Base-by-base conservation (phyloP, 2,888 invertebrate genomes). In the Drosophila acutilabella region DNA sequence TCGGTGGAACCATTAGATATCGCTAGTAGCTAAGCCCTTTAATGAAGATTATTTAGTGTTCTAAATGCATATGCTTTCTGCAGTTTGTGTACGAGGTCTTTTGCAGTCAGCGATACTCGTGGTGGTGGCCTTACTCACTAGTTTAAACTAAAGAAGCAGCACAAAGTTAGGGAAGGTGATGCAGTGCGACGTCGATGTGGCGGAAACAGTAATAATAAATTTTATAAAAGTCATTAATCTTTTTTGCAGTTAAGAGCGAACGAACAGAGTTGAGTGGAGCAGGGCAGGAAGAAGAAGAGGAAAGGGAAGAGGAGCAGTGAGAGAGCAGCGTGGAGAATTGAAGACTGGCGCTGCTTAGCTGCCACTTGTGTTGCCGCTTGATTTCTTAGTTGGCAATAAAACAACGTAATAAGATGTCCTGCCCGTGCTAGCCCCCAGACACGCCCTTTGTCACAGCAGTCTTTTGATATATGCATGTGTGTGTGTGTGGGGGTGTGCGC, bases 141-240 rank as follows among this genome's bases (percentile, higher is more conserved):
- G 30, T 30, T 30, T 13, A 36, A 64, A 36, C 51, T 54, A 23
- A 26, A 13, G 18, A 42, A 45, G 42, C 40, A 45, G 45, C 47
- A 36, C 40, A 18, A 23, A 14, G 11, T 33, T 40, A 40, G 26
- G 40, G 45, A 47, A 66, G 66, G 66, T 71, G 62, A 65, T 60
- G 68, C 67, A 65, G 65, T 56, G 40, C 57, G 66, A 70, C 74
- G 65, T 73, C 80, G 66, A 64, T 75, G 85, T 64, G 78, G 75
- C 75, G 61, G 81, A 72, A 78, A 65, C 42, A 66, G 87, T 78
- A 83, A 88, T 88, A 88, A 88, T 85, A 85, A 86, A 85, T 84
- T 86, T 83, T 80, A 86, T 86, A 88, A 85, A 85, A 83, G 76
- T 83, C 84, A 85, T 85, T 85, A 85, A 85, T 85, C 84, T 84